phyloP scores from a whole-genome alignment of 2,797 vertebrate genomes.

The Peromyscus aztecus region DNA sequence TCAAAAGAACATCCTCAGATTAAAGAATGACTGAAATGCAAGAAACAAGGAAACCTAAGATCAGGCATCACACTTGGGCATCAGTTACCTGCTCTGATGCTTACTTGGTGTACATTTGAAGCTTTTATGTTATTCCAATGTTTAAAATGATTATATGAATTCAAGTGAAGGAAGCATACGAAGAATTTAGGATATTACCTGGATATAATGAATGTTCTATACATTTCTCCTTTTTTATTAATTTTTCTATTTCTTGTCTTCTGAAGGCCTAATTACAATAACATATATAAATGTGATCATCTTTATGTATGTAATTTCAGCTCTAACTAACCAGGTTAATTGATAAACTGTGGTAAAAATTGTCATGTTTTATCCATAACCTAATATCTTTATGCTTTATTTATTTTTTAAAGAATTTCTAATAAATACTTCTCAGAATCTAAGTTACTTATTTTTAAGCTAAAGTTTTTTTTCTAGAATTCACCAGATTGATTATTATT shows the following conservation, averaged over 20 bases:
- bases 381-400: conserved; percentile 24
- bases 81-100: background rate
- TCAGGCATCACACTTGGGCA: background rate
- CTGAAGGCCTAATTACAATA: conserved; percentile 1
- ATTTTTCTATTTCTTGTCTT: background rate
- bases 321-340: conserved; percentile 37
- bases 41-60: background rate
- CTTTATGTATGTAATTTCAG: background rate
- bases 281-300: background rate
- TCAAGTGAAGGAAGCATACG: background rate
- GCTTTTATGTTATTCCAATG: background rate
- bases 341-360: conserved; percentile 16
- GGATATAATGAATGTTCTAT: background rate
- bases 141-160: conserved; percentile 48
- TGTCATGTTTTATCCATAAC: background rate
- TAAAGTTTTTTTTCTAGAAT: background rate
- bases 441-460: background rate
- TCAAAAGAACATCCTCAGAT: background rate
- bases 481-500: background rate
- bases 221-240: background rate
- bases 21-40: background rate
- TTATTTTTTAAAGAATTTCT: conserved; percentile 39
- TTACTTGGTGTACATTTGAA: background rate
- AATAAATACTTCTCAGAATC: conserved; percentile 21
- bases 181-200: background rate